Evolutionary conservation across 1,140 invertebrate genomes (phyloP).

Genomic region (Zaprionus gabonicus): DNA sequence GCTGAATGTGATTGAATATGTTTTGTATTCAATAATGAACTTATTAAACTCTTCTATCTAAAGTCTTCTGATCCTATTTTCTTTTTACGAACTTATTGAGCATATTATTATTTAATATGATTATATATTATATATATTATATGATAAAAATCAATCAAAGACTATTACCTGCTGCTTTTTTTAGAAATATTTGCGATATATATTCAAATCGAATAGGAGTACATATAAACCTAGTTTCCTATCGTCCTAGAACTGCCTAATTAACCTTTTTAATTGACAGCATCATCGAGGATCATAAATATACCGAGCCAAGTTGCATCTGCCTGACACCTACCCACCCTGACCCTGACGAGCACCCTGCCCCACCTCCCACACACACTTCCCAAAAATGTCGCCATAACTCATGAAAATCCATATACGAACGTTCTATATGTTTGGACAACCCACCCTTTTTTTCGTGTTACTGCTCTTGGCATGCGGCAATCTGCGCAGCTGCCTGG

Average conservation of each 20-base stretch:
- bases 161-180: neutral
- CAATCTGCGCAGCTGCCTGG: constrained; percentile 64
- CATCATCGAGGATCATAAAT: constrained; percentile 2
- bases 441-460: constrained; percentile 53
- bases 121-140: too few relatives aligned
- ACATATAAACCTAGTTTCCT: too few relatives aligned
- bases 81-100: too few relatives aligned
- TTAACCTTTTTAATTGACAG: constrained; percentile 5
- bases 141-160: too few relatives aligned
- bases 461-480: constrained; percentile 36
- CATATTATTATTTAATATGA: too few relatives aligned
- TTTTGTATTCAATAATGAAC: too few relatives aligned
- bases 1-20: neutral
- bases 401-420: constrained; percentile 41
- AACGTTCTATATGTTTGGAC: constrained; percentile 2
- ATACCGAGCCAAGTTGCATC: constrained; percentile 6
- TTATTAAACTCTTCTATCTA: too few relatives aligned
- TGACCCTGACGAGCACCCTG: constrained; percentile 13
- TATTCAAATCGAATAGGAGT: neutral
- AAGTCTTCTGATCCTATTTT: too few relatives aligned
- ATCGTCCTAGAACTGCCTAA: neutral
- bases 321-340: neutral
- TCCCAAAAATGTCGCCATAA: constrained; percentile 52
- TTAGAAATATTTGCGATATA: neutral
- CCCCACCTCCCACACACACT: constrained; percentile 23